A percentile compares a stretch with the other conserved stretches of the same genome.
These are phyloP conservation scores for Temnopleurus reevesii DNA, from an alignment of 53 echinoderm and acorn worm species.

Conservation along the genomic window DNA sequence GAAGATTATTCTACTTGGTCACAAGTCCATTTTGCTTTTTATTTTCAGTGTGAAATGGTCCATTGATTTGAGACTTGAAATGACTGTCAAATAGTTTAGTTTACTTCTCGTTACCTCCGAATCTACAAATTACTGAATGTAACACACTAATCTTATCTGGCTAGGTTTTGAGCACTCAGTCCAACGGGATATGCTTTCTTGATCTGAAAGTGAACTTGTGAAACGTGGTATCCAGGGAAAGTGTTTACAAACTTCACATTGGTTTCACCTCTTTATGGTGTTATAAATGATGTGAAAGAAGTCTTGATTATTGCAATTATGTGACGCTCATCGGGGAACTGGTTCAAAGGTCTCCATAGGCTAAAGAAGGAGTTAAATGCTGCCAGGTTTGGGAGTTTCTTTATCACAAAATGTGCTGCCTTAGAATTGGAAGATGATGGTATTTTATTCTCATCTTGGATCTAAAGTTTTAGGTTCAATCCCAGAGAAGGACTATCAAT, in stretches of 20 bases:
- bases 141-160: background rate
- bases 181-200: too few relatives aligned
- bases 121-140: background rate
- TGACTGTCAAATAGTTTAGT: background rate
- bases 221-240: background rate
- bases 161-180: background rate
- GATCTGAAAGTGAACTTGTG: background rate
- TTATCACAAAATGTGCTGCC: too few relatives aligned
- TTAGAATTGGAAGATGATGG: too few relatives aligned
- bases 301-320: background rate
- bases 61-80: background rate
- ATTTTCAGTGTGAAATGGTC: background rate
- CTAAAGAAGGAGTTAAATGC: background rate
- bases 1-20: too few relatives aligned
- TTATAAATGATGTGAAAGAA: background rate
- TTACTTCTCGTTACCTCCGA: background rate
- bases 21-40: background rate
- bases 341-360: background rate
- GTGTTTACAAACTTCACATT: background rate
- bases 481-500: too few relatives aligned
- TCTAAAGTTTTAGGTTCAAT: too few relatives aligned
- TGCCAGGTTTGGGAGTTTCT: too few relatives aligned
- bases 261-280: too few relatives aligned
- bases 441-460: too few relatives aligned
- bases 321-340: background rate